phyloP scores from a whole-genome alignment of 2,888 invertebrate genomes.

The Mamestra brassicae region DNA sequence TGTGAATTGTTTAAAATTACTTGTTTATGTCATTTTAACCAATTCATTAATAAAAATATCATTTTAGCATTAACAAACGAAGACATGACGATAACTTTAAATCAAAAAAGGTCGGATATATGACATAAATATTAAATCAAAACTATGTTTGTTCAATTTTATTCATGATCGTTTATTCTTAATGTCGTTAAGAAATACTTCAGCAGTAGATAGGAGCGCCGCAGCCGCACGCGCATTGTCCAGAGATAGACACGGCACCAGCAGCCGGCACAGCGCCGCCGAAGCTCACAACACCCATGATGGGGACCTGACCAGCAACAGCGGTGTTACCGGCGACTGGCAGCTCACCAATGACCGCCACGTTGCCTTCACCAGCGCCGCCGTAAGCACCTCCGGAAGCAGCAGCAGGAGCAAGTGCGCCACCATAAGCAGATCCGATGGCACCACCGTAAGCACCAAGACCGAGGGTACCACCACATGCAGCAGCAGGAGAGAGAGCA shows the following conservation, averaged over 20 bases:
- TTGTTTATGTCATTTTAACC: no score
- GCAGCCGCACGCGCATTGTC: conserved; percentile 47
- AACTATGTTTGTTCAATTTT: no score
- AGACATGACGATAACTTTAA: no score
- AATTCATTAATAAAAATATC: no score
- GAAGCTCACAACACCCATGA: conserved; percentile 47
- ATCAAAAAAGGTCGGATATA: no score
- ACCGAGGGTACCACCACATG: conserved; percentile 13
- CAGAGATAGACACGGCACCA: conserved; percentile 48
- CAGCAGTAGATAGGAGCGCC: not conserved
- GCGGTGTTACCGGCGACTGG: conserved; percentile 49
- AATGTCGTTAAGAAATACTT: not conserved
- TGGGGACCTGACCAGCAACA: conserved; percentile 56
- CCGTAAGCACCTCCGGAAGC: conserved; percentile 21
- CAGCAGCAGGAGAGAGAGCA: conserved; percentile 5
- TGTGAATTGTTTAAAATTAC: no score
- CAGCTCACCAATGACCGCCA: conserved; percentile 53
- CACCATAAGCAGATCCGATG: conserved; percentile 8
- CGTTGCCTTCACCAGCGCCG: conserved; percentile 52
- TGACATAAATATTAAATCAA: no score
- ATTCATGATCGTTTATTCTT: no score
- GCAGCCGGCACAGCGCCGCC: conserved; percentile 41
- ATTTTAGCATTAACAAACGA: no score
- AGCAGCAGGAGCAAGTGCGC: conserved; percentile 3
- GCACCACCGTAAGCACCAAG: conserved; percentile 9